Evolutionary conservation across 2,113 vertebrate species (phyloP), one percentile per base, ranked within the genome.

Genomic region (Dicrurus megarhynchus): DNA sequence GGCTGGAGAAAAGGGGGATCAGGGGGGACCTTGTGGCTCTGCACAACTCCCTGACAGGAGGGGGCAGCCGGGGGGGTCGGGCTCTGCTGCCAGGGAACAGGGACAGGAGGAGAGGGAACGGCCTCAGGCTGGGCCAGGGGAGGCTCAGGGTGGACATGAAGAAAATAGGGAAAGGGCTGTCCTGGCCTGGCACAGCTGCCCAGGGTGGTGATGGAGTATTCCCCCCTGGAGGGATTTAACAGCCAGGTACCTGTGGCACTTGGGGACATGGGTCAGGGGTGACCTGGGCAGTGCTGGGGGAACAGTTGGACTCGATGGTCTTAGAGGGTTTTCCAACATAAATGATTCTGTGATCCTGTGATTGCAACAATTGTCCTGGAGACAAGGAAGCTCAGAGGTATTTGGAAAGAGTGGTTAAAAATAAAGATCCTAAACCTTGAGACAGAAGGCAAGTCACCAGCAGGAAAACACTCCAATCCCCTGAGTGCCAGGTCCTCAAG

Each of bases 111-210:
- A 67, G 69, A 89, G 60, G 44, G 44, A 89, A 74, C 2, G 2
- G 33, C 77, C 77, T 10, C 76, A 22, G 30, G 21, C 14, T 67
- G 61, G 16, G 13, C 50, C 53, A 35, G 55, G 39, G 32, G 2
- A 52, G 26, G 13, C 1, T 2, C 22, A 39, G 14, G 10, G 33
- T 19, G 69, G 52, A 20, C 0, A 3, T 0, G 19, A 19, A 22
- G 56, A 7, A 23, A 61, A 13, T 2, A 6, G 1, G 27, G 14
- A 13, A 89, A 52, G 60, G 37, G 33, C 1, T 71, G 32, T 7
- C 7, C 42, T 16, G 5, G 32, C 9, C 42, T 50, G 59, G 21
- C 35, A 37, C 27, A 57, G 59, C 14, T 67, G 59, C 35, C 37
- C 59, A 50, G 15, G 27, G 35, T 6, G 3, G 19, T 2, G 76